Base-by-base conservation (phyloP, 2,797 vertebrate genomes). In the Manis pentadactyla region DNA sequence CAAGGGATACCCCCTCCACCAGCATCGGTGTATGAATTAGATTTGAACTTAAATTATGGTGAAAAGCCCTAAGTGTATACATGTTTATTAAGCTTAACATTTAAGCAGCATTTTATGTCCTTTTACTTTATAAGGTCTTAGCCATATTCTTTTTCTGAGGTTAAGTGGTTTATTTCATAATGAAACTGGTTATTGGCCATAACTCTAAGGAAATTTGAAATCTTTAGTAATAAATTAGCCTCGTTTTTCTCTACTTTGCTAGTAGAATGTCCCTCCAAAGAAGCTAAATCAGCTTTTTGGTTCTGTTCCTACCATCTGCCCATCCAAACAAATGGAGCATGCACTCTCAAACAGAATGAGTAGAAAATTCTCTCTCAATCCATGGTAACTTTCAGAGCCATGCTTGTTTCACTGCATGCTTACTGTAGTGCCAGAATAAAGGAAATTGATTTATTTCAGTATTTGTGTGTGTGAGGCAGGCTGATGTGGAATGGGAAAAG, bases 131-230 rank as follows among this genome's bases (percentile, higher is more conserved):
- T 46, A 78, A 49, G 81, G 7, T 18, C 7, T 71, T 84, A 6
- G 14, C 42, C n/a, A 90, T 37, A 90, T 78, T 83, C n/a, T 75
- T 63, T 57, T 78, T 51, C 25, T 85, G 69, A 87, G 53, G 77
- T 73, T 37, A 31, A 57, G 69, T 29, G 42, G 31, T 63, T 92
- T 94, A 71, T 90, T 57, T 29, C 37, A 49, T 15, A 63, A 9
- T 37, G 46, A 85, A 77, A 31, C 64, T 66, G 19, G 46, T 91
- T 75, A 83, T 68, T 90, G 37, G 23, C 68, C 1, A 3, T 55
- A 75, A 87, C 61, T 59, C 71, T 29, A 59, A 96, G 27, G 39
- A 66, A 95, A 93, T 29, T 34, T 86, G 59, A 75, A 59, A 10
- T 88, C 51, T 88, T 55, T 34, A 51, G 55, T 87, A 46, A 73